These are phyloP conservation scores for Oreochromis aureus DNA, from an alignment of 2,113 vertebrate genomes.

Conservation along the genomic window DNA sequence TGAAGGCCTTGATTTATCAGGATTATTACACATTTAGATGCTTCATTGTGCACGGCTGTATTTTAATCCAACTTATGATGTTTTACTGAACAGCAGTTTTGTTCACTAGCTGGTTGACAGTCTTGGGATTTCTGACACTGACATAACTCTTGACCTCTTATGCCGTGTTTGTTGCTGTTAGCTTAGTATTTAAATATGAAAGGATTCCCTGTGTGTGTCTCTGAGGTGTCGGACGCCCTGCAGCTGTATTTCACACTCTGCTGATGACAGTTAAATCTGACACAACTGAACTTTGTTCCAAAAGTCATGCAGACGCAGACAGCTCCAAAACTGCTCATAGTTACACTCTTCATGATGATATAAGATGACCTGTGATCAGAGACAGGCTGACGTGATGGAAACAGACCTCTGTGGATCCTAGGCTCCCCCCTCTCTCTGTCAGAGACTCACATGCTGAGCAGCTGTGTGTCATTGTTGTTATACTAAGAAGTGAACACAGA, in stretches of 20 bases:
- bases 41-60: not conserved
- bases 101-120: not conserved
- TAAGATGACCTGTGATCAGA: not conserved
- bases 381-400: not conserved
- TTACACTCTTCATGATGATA: not conserved
- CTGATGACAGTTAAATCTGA: not conserved
- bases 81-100: not conserved
- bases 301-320: not conserved
- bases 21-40: not conserved
- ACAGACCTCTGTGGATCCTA: not conserved
- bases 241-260: not conserved
- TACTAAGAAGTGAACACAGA: not conserved
- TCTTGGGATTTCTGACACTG: not conserved
- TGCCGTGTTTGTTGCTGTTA: not conserved
- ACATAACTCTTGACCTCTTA: not conserved
- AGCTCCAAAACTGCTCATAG: fast-evolving
- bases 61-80: not conserved
- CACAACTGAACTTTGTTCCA: not conserved
- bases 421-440: not conserved
- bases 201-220: not conserved
- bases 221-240: not conserved
- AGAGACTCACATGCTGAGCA: not conserved
- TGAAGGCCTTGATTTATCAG: not conserved
- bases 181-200: not conserved
- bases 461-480: not conserved